Conservation (phyloP, 2,797 vertebrate genomes). For the Tinamus major region DNA sequence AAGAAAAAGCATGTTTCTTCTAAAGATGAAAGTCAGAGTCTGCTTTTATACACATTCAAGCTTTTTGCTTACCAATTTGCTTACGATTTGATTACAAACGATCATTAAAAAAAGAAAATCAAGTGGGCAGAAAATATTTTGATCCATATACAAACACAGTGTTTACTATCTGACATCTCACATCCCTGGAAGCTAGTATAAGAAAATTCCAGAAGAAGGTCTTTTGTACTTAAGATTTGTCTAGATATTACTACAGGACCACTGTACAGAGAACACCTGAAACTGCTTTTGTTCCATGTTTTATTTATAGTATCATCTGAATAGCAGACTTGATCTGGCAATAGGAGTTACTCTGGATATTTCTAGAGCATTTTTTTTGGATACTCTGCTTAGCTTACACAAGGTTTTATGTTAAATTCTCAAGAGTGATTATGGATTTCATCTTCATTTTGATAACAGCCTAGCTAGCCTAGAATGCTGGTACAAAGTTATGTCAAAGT, state of each 20-base stretch:
- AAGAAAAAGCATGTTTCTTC: neutral
- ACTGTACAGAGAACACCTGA: neutral
- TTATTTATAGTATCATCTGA: neutral
- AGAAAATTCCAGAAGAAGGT: neutral
- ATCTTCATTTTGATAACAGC: neutral
- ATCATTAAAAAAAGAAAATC: neutral
- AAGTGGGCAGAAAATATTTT: neutral
- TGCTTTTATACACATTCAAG: neutral
- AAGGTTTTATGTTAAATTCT: neutral
- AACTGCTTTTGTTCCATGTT: slow-evolving; percentile 9
- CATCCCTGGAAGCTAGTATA: neutral
- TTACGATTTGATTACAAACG: neutral
- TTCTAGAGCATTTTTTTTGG: slow-evolving; percentile 2
- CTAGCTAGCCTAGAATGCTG: neutral
- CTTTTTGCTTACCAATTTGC: neutral
- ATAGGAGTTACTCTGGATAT: neutral
- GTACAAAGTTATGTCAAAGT: neutral
- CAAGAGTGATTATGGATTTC: neutral
- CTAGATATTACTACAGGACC: slow-evolving; percentile 14
- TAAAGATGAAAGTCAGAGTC: neutral
- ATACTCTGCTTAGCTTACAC: neutral
- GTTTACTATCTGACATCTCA: neutral
- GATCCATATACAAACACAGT: neutral
- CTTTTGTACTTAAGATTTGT: neutral
- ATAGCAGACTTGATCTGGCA: neutral